Conservation (phyloP, 1,140 invertebrate genomes). For the Diuraphis noxia region DNA sequence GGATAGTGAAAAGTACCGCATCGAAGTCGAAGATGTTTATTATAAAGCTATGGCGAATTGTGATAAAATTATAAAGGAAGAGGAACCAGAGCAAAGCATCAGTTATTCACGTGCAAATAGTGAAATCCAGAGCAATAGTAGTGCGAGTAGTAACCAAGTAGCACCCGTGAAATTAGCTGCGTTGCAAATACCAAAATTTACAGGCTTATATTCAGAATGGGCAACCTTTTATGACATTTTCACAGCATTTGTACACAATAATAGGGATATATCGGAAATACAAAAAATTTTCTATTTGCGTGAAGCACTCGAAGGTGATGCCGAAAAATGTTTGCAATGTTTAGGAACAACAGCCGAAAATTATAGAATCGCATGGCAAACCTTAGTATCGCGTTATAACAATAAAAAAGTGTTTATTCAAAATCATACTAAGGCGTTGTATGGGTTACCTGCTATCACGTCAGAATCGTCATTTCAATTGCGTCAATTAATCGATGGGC, state of each 20-base stretch:
- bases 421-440: not conserved
- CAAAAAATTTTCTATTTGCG: too few relatives aligned
- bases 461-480: not conserved
- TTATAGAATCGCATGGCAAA: not conserved
- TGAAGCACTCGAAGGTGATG: too few relatives aligned
- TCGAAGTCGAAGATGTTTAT: not conserved
- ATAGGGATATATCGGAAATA: too few relatives aligned
- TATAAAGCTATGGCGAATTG: not conserved
- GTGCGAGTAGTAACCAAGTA: not conserved
- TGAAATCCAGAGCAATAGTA: not conserved
- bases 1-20: not conserved
- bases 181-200: constrained; percentile 13
- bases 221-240: too few relatives aligned
- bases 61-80: not conserved
- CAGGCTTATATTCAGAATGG: not conserved
- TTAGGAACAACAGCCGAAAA: not conserved
- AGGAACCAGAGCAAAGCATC: not conserved
- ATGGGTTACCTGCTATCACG: not conserved
- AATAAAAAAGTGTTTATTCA: constrained; percentile 28
- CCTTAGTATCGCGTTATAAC: not conserved
- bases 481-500: not conserved
- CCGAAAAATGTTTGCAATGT: not conserved
- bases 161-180: not conserved
- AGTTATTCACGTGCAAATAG: not conserved
- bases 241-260: too few relatives aligned